Evolutionary conservation across 1,140 invertebrate genomes (phyloP).

Genomic region (Macrostomum lignano): DNA sequence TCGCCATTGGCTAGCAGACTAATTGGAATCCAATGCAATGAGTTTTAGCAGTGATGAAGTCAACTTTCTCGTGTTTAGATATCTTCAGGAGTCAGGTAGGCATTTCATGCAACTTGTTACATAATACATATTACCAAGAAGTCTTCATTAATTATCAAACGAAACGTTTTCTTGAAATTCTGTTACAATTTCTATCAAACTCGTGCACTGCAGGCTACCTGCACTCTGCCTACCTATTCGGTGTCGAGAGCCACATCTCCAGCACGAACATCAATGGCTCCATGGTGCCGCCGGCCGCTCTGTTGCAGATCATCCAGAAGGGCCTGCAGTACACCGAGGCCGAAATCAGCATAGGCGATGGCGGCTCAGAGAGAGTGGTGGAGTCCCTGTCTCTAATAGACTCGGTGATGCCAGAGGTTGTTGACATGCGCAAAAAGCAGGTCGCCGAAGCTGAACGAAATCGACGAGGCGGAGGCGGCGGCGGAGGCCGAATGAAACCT

Average conservation of each 20-base stretch:
- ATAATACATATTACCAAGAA: no score
- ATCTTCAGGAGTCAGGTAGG: slow-evolving; percentile 85
- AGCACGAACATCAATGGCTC: slow-evolving; percentile 95
- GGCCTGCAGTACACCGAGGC: slow-evolving; percentile 88
- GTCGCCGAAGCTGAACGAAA: no score
- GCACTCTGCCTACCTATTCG: slow-evolving; percentile 91
- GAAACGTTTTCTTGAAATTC: not conserved
- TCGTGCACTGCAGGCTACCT: slow-evolving; percentile 62
- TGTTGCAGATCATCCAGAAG: slow-evolving; percentile 79
- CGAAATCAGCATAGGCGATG: slow-evolving; percentile 79
- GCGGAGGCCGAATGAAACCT: no score
- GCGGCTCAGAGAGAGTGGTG: slow-evolving; percentile 50
- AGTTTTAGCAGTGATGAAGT: slow-evolving; percentile 97
- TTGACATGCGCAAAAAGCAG: slow-evolving; percentile 48
- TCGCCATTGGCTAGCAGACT: no score
- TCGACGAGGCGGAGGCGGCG: no score
- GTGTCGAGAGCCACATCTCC: slow-evolving; percentile 74
- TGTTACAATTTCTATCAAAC: slow-evolving; percentile 7
- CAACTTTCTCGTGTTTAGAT: slow-evolving; percentile 90
- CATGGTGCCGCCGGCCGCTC: slow-evolving; percentile 69
- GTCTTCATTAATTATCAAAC: no score
- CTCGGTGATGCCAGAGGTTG: slow-evolving; percentile 84
- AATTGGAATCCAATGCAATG: no score
- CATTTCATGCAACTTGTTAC: no score
- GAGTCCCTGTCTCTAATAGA: slow-evolving; percentile 72